phyloP scores from a whole-genome alignment of 2,888 invertebrate genomes.

The Lepas anatifera region DNA sequence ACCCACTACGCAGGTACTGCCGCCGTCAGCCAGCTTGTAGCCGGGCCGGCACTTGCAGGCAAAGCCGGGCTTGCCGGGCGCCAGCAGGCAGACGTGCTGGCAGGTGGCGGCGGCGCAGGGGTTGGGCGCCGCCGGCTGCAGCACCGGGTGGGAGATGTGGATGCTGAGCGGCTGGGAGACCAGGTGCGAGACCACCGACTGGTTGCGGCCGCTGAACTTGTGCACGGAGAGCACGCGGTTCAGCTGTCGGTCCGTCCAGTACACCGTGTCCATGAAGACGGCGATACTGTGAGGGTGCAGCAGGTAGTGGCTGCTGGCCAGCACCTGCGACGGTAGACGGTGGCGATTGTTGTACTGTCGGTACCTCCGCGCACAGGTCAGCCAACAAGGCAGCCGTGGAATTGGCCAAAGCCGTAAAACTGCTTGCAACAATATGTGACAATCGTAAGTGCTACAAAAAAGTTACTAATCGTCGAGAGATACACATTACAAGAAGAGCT shows the following conservation, averaged over 20 bases:
- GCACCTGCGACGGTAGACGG: conserved; percentile 33
- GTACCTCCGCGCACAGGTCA: no score
- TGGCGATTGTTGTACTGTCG: no score
- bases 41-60: conserved; percentile 89
- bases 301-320: conserved; percentile 79
- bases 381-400: no score
- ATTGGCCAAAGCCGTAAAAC: no score
- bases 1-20: conserved; percentile 1
- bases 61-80: conserved; percentile 57
- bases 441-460: no score
- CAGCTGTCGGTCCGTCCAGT: conserved; percentile 90
- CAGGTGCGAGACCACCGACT: conserved; percentile 84
- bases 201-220: conserved; percentile 82
- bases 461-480: no score
- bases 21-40: conserved; percentile 33
- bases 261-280: conserved; percentile 88
- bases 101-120: conserved; percentile 64
- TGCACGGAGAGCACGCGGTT: conserved; percentile 77
- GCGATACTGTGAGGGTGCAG: conserved; percentile 91
- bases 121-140: conserved; percentile 66
- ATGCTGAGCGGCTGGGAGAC: conserved; percentile 92
- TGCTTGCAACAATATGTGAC: no score
- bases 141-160: conserved; percentile 84
- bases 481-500: no score
- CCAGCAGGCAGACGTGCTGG: conserved; percentile 81